These are phyloP conservation scores for Atrichornis clamosus DNA, from an alignment of 2,113 vertebrate genomes.

Conservation along the genomic window DNA sequence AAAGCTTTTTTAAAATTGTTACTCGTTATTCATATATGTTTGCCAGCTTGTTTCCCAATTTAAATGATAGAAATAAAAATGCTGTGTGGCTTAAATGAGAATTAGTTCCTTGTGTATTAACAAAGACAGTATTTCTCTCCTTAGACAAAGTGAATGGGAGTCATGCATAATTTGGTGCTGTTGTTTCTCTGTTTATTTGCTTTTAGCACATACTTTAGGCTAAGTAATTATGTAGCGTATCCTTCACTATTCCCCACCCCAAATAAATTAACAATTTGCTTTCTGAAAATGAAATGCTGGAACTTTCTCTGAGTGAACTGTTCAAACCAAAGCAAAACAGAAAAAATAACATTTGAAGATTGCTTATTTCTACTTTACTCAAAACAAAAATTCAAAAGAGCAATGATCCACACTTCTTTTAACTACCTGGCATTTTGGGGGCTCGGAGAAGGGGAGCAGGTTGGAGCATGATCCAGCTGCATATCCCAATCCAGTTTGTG, in stretches of 20 bases:
- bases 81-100: slow-evolving; percentile 30
- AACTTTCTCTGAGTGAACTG: not conserved
- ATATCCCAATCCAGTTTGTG: not conserved
- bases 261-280: slow-evolving; percentile 28
- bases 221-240: slow-evolving; percentile 49
- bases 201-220: slow-evolving; percentile 47
- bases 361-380: not conserved
- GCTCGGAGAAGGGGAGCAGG: rapidly evolving
- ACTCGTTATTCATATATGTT: slow-evolving; percentile 60
- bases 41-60: slow-evolving; percentile 46
- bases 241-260: not conserved
- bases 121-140: not conserved
- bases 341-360: not conserved
- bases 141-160: slow-evolving; percentile 42
- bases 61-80: slow-evolving; percentile 32
- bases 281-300: not conserved
- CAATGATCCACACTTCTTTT: not conserved
- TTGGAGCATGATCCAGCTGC: not conserved
- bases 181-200: slow-evolving; percentile 45
- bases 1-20: slow-evolving; percentile 13
- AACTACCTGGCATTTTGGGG: not conserved
- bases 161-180: slow-evolving; percentile 30
- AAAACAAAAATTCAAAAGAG: not conserved
- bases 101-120: slow-evolving; percentile 33
- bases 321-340: not conserved